Base-by-base conservation (phyloP, 1,140 invertebrate genomes). In the Cataglyphis hispanica region DNA sequence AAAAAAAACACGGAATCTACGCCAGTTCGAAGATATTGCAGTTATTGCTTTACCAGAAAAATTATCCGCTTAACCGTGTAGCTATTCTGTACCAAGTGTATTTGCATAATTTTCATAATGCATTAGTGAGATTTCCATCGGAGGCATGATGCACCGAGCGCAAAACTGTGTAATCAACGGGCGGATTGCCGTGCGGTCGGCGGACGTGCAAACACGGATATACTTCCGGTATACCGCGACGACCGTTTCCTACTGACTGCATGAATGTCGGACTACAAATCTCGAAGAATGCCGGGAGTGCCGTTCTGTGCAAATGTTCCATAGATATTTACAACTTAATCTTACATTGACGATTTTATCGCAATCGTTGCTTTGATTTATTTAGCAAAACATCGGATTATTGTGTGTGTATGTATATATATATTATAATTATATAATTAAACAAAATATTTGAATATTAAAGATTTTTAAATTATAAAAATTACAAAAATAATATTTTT, bases 71-170 rank as follows among this genome's bases (percentile, higher is more conserved):
- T 86, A 83, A 86, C 27, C 72, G 66, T 40, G 50, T 63, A 84
- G 61, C 58, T 75, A 11, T 16, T 10, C 31, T 34, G 43, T 64
- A 63, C 80, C 53, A 77, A 56, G 84, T 50, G 0, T 75, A 91
- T 92, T 91, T 92, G 87, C 91, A 92, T 93, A 92, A 93, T 92
- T 91, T 92, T 93, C 92, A 90, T 92, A 92, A 92, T 91, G 90
- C 87, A 91, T 92, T 87, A 91, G 85, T 50, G 80, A 63, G 80
- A 92, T 92, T 92, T 90, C 89, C 88, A 91, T 90, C 70, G 53
- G 53, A 58, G 81, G 40, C 66, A 72, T 31, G 27, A 34, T 50
- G 75, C 66, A 27, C 25, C 66, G 34, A 31, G 78, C 67, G 64
- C 77, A 83, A 84, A 83, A 86, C 85, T 86, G 66, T 84, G 66